Percentiles rank a stretch among this genome's conserved stretches.
phyloP scores from a whole-genome alignment of 92 coral and sea anemone genomes.

The Palythoa heliodiscus region DNA sequence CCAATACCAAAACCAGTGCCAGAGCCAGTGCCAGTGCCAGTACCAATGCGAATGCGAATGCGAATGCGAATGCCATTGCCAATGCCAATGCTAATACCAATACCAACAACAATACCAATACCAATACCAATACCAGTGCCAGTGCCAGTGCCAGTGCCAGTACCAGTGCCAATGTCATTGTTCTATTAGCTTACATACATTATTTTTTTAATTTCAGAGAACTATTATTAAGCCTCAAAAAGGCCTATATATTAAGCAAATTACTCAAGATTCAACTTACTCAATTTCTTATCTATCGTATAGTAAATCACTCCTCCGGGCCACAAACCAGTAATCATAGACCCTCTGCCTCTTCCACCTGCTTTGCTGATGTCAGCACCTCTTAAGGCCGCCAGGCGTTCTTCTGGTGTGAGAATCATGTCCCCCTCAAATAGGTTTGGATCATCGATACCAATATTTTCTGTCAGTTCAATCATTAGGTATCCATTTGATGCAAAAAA shows the following conservation, averaged over 20 bases:
- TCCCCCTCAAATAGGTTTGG: slow-evolving; percentile 37
- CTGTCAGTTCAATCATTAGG: background rate
- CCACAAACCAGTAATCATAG: slow-evolving; percentile 33
- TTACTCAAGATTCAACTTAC: background rate
- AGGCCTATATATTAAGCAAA: no score
- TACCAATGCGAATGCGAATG: no score
- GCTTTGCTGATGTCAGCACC: slow-evolving; percentile 39
- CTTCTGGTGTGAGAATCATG: slow-evolving; percentile 36
- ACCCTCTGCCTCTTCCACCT: slow-evolving; percentile 15
- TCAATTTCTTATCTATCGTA: slow-evolving; percentile 12
- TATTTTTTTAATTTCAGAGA: no score
- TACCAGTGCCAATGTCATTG: no score
- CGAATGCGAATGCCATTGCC: no score
- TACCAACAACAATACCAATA: no score
- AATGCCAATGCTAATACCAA: no score
- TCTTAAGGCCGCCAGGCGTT: slow-evolving; percentile 27
- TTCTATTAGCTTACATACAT: no score
- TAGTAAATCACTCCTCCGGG: slow-evolving; percentile 34
- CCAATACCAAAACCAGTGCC: no score
- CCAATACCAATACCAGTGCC: no score
- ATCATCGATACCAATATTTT: slow-evolving; percentile 12
- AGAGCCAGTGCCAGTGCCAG: no score
- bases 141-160: no score
- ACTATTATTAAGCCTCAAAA: background rate
- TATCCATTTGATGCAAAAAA: background rate